Evolutionary conservation across 2,888 invertebrate species (phyloP).

Genomic region (Ectemnius lituratus): DNA sequence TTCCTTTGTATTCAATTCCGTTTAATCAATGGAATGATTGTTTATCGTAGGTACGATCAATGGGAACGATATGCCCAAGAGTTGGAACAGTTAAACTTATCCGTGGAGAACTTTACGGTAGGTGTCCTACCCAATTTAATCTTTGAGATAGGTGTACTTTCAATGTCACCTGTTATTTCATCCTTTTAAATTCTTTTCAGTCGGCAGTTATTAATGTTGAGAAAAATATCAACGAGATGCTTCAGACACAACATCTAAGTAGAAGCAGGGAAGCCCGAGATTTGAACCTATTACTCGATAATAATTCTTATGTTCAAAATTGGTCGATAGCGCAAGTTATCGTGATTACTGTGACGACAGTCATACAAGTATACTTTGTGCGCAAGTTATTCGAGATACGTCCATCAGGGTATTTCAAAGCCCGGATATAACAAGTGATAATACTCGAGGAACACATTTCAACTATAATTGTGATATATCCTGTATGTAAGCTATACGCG

Average conservation of each 20-base stretch:
- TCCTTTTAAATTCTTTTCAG: constrained; percentile 78
- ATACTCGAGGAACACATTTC: not conserved
- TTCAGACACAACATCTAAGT: constrained; percentile 90
- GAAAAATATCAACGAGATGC: constrained; percentile 90
- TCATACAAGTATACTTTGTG: constrained; percentile 92
- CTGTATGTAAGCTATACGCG: no score
- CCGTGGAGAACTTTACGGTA: constrained; percentile 94
- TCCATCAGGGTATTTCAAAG: constrained; percentile 77
- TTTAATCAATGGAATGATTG: not conserved
- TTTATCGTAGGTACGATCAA: constrained; percentile 85
- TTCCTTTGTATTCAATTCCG: not conserved
- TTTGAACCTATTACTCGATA: constrained; percentile 88
- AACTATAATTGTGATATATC: not conserved
- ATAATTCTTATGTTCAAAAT: constrained; percentile 90
- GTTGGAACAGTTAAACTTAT: constrained; percentile 90
- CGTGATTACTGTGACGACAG: constrained; percentile 88
- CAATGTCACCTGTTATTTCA: not conserved
- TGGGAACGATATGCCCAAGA: constrained; percentile 96
- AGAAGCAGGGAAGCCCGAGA: constrained; percentile 90
- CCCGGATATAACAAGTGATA: constrained; percentile 66
- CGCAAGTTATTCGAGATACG: constrained; percentile 92
- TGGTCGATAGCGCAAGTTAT: constrained; percentile 94
- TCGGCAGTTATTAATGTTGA: constrained; percentile 87
- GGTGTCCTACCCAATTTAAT: constrained; percentile 68
- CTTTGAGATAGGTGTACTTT: no score